Evolutionary conservation across 2,888 invertebrate species (phyloP).

Genomic region (Campaea margaritaria): DNA sequence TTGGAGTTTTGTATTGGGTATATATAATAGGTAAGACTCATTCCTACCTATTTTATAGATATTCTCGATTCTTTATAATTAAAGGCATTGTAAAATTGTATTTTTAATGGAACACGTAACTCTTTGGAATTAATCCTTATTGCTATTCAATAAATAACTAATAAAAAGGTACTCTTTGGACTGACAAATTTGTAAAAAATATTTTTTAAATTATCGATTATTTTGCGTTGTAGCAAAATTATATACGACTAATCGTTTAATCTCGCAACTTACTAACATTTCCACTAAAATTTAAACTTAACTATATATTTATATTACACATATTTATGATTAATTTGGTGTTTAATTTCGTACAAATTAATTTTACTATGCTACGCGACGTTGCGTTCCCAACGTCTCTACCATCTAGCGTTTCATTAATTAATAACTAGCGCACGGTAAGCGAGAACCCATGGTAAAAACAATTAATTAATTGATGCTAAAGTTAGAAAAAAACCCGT

Average conservation of each 20-base stretch:
- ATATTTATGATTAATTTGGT: constrained; percentile 77
- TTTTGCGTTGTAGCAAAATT: constrained; percentile 27
- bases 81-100: not conserved
- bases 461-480: constrained; percentile 1
- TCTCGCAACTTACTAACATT: constrained; percentile 45
- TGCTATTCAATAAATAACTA: constrained; percentile 5
- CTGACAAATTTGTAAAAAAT: constrained; percentile 12
- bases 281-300: constrained; percentile 51
- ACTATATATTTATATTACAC: constrained; percentile 47
- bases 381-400: constrained; percentile 47
- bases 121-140: constrained; percentile 3
- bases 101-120: not conserved
- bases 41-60: not conserved
- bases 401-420: constrained; percentile 51
- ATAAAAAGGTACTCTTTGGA: constrained; percentile 17
- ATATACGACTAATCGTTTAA: constrained; percentile 21
- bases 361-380: constrained; percentile 52
- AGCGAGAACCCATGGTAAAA: constrained; percentile 24
- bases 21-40: not conserved
- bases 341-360: constrained; percentile 75
- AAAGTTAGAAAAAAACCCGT: constrained; percentile 6
- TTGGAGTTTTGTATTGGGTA: constrained; percentile 1
- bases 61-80: not conserved
- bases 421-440: constrained; percentile 25
- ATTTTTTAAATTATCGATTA: not conserved